Evolutionary conservation across 1,140 invertebrate species (phyloP).

Genomic region (Brachionus plicatilis): DNA sequence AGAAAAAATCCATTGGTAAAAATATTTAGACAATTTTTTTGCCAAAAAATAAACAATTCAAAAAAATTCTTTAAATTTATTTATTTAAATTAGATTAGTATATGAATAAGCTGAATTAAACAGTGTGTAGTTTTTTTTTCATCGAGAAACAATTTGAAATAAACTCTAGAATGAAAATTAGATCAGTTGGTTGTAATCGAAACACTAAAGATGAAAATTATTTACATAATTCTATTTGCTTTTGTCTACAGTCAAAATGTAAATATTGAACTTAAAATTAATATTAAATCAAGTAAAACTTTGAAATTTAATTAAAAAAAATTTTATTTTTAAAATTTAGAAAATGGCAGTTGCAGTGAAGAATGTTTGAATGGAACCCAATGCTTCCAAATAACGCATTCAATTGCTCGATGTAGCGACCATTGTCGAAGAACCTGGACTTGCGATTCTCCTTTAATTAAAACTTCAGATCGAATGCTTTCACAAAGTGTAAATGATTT

Average conservation of each 20-base stretch:
- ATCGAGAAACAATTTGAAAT: background rate
- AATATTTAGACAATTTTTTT: too few relatives aligned
- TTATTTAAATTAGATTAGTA: too few relatives aligned
- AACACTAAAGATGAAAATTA: background rate
- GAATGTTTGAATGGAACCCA: background rate
- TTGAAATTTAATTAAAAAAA: background rate
- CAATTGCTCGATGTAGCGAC: background rate
- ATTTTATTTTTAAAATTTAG: background rate
- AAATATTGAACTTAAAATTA: background rate
- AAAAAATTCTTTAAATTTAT: too few relatives aligned
- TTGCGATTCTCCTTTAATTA: background rate
- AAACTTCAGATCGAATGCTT: background rate
- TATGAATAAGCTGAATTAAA: too few relatives aligned
- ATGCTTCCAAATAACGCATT: background rate
- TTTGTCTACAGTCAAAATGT: background rate
- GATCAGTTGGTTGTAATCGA: background rate
- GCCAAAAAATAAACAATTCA: too few relatives aligned
- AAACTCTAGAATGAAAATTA: background rate
- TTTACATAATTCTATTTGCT: background rate
- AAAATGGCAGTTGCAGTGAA: background rate
- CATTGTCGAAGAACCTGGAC: background rate
- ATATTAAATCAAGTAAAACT: background rate
- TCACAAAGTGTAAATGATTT: background rate
- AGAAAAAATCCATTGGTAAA: too few relatives aligned
- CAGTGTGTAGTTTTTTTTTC: background rate